Conservation (phyloP, 2,888 invertebrate genomes). For the Argyra leucocephala region DNA sequence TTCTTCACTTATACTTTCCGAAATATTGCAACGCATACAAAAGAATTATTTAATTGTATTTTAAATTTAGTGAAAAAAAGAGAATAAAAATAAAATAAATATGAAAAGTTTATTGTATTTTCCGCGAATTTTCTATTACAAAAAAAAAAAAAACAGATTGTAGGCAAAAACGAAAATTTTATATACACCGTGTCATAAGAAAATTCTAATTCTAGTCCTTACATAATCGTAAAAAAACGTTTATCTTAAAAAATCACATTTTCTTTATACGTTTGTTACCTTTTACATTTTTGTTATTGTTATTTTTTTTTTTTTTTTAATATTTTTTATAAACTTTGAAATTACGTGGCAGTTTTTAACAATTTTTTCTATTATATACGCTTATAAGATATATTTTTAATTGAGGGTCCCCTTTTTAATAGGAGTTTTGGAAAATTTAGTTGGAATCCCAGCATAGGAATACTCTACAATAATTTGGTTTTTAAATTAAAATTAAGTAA, state of each 20-base stretch:
- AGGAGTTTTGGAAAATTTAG: neutral
- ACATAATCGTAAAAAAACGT: neutral
- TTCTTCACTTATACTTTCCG: too few relatives aligned
- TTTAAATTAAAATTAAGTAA: too few relatives aligned
- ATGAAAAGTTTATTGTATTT: too few relatives aligned
- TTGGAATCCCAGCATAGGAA: neutral
- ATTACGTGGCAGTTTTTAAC: constrained; percentile 6
- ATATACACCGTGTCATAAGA: too few relatives aligned
- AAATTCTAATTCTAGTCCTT: neutral
- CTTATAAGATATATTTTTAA: neutral
- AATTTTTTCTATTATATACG: neutral
- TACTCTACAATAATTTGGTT: too few relatives aligned
- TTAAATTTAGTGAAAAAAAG: too few relatives aligned
- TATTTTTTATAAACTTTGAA: neutral
- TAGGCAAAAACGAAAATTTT: too few relatives aligned
- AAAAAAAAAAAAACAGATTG: too few relatives aligned
- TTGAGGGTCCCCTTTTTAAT: neutral
- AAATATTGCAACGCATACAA: too few relatives aligned
- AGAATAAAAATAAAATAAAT: too few relatives aligned
- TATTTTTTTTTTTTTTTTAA: neutral
- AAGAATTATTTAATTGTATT: too few relatives aligned
- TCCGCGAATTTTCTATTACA: too few relatives aligned
- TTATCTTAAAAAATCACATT: neutral
- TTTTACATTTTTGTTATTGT: neutral
- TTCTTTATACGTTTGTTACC: neutral